These are phyloP conservation scores for Eudemis profundana DNA, from an alignment of 2,888 invertebrate genomes.

Conservation along the genomic window DNA sequence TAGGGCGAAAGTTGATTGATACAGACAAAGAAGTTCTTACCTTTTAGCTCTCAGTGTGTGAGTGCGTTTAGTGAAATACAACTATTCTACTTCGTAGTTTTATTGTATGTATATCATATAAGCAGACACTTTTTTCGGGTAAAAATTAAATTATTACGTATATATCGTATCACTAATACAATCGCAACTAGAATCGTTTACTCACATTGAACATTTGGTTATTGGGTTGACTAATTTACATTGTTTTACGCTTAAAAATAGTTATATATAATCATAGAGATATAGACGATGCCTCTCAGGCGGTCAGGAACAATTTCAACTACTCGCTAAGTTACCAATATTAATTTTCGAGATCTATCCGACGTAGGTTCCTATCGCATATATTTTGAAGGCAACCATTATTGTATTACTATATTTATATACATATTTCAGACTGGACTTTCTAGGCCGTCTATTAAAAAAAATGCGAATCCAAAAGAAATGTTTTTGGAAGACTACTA, in stretches of 20 bases:
- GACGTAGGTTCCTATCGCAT: slow-evolving; percentile 77
- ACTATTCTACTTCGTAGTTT: slow-evolving; percentile 83
- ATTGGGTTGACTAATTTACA: slow-evolving; percentile 79
- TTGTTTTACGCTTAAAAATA: slow-evolving; percentile 73
- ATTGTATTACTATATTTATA: slow-evolving; percentile 43
- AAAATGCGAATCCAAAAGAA: background rate
- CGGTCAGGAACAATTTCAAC: slow-evolving; percentile 84
- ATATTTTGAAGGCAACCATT: slow-evolving; percentile 64
- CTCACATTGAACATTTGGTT: slow-evolving; percentile 85
- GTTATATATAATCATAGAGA: slow-evolving; percentile 73
- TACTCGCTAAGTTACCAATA: slow-evolving; percentile 82
- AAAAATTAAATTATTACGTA: slow-evolving; percentile 85
- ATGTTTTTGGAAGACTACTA: slow-evolving; percentile 39
- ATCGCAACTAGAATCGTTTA: slow-evolving; percentile 84
- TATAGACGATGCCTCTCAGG: slow-evolving; percentile 83
- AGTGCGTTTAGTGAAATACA: slow-evolving; percentile 23
- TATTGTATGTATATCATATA: slow-evolving; percentile 81
- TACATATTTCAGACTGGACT: slow-evolving; percentile 42
- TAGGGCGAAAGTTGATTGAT: background rate
- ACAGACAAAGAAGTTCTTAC: slow-evolving; percentile 31
- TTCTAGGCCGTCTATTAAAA: slow-evolving; percentile 37
- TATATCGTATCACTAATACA: slow-evolving; percentile 85
- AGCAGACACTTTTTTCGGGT: slow-evolving; percentile 83
- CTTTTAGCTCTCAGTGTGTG: slow-evolving; percentile 28
- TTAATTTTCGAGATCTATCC: slow-evolving; percentile 73